Evolutionary conservation across 1,140 invertebrate genomes (phyloP).

Genomic region (Polypedilum vanderplanki): DNA sequence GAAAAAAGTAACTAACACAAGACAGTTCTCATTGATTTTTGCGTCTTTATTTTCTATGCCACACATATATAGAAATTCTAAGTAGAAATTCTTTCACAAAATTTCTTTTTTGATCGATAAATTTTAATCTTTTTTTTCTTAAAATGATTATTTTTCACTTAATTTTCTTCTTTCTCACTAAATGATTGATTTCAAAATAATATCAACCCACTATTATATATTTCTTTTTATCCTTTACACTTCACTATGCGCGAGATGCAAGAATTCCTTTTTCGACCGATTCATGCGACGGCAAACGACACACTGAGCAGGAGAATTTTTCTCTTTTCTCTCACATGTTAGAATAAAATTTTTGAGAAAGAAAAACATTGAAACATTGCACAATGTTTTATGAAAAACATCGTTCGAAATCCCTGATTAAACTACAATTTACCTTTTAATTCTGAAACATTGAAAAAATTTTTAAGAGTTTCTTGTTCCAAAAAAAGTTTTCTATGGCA

Average conservation of each 20-base stretch:
- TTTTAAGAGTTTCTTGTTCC: not conserved
- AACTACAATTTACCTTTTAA: not conserved
- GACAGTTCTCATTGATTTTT: not conserved
- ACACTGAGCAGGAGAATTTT: not conserved
- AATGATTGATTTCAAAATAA: not conserved
- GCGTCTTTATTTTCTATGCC: not conserved
- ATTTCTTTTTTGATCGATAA: not conserved
- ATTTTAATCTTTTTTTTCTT: not conserved
- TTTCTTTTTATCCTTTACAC: not conserved
- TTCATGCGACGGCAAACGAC: slow-evolving; percentile 9
- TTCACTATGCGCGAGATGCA: not conserved
- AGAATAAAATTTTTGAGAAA: not conserved
- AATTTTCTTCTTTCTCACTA: not conserved
- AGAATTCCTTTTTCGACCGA: not conserved
- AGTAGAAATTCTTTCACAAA: not conserved
- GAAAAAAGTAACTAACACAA: not conserved
- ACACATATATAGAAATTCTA: not conserved
- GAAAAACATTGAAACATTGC: not conserved
- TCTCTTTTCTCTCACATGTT: no score
- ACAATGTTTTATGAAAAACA: no score
- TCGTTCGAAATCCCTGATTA: not conserved
- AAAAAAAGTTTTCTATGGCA: no score
- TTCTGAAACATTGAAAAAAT: not conserved
- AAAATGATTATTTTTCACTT: not conserved
- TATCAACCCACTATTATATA: not conserved